These are phyloP conservation scores for Diplosoma virens DNA, from an alignment of 23 tunicate species.

Conservation along the genomic window DNA sequence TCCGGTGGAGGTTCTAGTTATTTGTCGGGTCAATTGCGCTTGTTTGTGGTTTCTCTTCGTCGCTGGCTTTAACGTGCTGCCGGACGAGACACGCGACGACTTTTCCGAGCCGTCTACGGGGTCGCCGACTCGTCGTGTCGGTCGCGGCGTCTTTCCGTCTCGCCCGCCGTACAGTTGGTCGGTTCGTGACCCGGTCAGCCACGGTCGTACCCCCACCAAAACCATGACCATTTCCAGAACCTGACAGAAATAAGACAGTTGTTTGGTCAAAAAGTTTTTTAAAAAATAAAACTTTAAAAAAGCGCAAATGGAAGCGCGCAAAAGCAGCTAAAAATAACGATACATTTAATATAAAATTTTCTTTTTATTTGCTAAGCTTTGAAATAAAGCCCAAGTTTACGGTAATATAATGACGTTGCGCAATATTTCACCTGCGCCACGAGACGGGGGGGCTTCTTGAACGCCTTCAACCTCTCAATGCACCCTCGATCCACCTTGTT, in stretches of 20 bases:
- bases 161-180: constrained; percentile 78
- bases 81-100: constrained; percentile 85
- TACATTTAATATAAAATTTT: too few species aligned
- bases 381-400: too few species aligned
- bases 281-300: too few species aligned
- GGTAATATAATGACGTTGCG: too few species aligned
- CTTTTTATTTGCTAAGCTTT: too few species aligned
- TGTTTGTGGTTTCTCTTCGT: constrained; percentile 26
- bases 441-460: constrained; percentile 77
- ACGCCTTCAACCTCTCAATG: constrained; percentile 85
- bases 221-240: constrained; percentile 97
- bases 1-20: constrained; percentile 31
- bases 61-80: constrained; percentile 65
- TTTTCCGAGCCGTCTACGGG: constrained; percentile 48
- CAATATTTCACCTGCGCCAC: constrained; percentile 94
- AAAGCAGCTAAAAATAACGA: too few species aligned
- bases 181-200: constrained; percentile 43
- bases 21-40: constrained; percentile 32
- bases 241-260: constrained; percentile 22
- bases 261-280: too few species aligned
- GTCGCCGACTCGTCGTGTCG: constrained; percentile 18
- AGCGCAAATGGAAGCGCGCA: too few species aligned
- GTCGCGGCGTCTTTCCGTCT: constrained; percentile 63
- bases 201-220: constrained; percentile 74
- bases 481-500: constrained; percentile 91